Evolutionary conservation across 2,797 vertebrate genomes (phyloP), one percentile per base, ranked within the genome.

Genomic region (Sebastes dallii): DNA sequence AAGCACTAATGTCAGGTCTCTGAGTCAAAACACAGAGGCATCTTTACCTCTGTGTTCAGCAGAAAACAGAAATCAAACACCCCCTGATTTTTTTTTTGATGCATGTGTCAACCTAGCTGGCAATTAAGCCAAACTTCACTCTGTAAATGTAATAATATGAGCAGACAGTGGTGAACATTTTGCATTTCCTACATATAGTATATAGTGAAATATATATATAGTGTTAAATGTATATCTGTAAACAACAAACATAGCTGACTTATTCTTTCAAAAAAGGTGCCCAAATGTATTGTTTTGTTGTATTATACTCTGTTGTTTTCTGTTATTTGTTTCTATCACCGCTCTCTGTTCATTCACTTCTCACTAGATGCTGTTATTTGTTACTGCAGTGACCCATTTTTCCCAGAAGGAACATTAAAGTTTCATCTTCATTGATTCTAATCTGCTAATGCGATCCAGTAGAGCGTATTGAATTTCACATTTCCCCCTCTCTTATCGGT

Each of bases 381-480:
- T 54, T 25, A 11, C 61, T 20, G 29, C 55, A 64, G 12, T 65
- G 69, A 62, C n/a, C 30, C 7, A 3, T 54, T 76, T 67, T 67
- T 20, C 22, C 27, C 72, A 55, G 62, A 42, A 54, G 25, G 6
- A 75, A 59, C 36, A 74, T 79, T 71, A 24, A 78, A 75, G 14
- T 84, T 70, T 82, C 22, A 72, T 76, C 0, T 36, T 42, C 22
- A 64, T 62, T 59, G 46, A 78, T 84, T 80, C 24, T 34, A 29
- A 66, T 52, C 32, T 58, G 22, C 36, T 36, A 70, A 72, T 65
- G 36, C 25, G 50, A 4, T 68, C 59, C 29, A 54, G 34, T 22
- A 62, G 6, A 50, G 20, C 14, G 4, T 65, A 67, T 73, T 69
- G 9, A 72, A 50, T 78, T 76, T 81, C 22, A 70, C 29, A 61